Percentiles rank a stretch among this genome's conserved stretches.
phyloP scores from a whole-genome alignment of 2,797 vertebrate genomes.

The Eurystomus glaucurus region DNA sequence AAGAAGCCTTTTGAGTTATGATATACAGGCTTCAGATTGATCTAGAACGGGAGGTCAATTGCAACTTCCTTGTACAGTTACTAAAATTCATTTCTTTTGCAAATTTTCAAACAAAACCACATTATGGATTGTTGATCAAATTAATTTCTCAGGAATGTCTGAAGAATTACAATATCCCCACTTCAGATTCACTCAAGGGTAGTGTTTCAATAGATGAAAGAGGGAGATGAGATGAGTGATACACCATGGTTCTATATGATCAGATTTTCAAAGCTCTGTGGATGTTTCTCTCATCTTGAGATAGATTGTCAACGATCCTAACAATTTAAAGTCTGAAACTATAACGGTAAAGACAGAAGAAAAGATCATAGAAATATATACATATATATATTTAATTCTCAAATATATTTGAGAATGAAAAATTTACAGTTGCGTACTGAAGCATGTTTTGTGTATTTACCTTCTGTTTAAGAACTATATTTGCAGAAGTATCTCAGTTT shows the following conservation, averaged over 20 bases:
- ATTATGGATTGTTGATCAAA: not conserved
- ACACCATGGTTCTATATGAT: not conserved
- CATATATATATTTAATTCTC: no score
- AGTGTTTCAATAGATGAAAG: conserved; percentile 13
- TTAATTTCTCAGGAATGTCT: not conserved
- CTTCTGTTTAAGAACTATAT: not conserved
- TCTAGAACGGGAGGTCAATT: conserved; percentile 62
- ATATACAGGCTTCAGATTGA: conserved; percentile 57
- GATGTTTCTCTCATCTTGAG: not conserved
- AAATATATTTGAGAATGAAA: not conserved
- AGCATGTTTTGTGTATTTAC: not conserved
- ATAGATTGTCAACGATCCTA: not conserved
- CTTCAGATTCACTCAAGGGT: not conserved
- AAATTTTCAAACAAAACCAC: conserved; percentile 31
- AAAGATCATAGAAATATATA: not conserved
- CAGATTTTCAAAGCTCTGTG: conserved; percentile 19
- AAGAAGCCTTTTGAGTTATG: conserved; percentile 67
- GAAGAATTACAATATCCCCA: conserved; percentile 14
- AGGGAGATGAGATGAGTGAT: not conserved
- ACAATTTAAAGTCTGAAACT: not conserved
- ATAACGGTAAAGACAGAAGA: not conserved
- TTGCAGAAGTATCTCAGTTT: not conserved
- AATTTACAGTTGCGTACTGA: not conserved
- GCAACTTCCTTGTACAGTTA: conserved; percentile 26
- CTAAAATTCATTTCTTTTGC: conserved; percentile 18